Evolutionary conservation across 2,888 invertebrate genomes (phyloP).

Genomic region (Magallana nippona): DNA sequence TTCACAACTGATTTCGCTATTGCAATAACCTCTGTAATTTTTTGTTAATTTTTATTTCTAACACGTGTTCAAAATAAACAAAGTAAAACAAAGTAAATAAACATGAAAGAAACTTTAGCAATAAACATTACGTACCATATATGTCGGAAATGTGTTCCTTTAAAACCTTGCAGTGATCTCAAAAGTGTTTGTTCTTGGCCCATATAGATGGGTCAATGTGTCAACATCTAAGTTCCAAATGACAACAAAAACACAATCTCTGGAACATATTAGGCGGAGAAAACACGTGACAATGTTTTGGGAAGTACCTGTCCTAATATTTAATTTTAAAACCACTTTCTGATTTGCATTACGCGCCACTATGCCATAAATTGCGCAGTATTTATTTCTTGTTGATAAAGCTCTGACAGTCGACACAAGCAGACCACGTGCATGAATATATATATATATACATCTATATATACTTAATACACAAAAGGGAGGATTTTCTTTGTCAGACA

Average conservation of each 20-base stretch:
- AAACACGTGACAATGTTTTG: conserved; percentile 28
- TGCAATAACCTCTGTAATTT: neutral
- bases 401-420: conserved; percentile 10
- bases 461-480: conserved; percentile 11
- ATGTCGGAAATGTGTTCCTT: neutral
- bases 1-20: neutral
- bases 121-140: neutral
- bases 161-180: neutral
- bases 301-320: conserved; percentile 28
- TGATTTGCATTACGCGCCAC: conserved; percentile 33
- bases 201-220: conserved; percentile 7
- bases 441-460: neutral
- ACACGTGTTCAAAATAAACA: conserved; percentile 19
- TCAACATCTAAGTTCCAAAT: conserved; percentile 12
- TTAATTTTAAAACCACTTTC: conserved; percentile 15
- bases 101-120: neutral
- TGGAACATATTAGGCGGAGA: neutral
- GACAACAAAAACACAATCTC: conserved; percentile 6
- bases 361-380: conserved; percentile 11
- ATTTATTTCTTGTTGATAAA: conserved; percentile 13
- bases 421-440: conserved; percentile 27
- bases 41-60: too few relatives aligned
- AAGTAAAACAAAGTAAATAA: neutral
- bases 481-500: neutral
- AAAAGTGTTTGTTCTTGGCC: neutral